Evolutionary conservation across 2,797 vertebrate genomes (phyloP).

Genomic region (Karalla daura): DNA sequence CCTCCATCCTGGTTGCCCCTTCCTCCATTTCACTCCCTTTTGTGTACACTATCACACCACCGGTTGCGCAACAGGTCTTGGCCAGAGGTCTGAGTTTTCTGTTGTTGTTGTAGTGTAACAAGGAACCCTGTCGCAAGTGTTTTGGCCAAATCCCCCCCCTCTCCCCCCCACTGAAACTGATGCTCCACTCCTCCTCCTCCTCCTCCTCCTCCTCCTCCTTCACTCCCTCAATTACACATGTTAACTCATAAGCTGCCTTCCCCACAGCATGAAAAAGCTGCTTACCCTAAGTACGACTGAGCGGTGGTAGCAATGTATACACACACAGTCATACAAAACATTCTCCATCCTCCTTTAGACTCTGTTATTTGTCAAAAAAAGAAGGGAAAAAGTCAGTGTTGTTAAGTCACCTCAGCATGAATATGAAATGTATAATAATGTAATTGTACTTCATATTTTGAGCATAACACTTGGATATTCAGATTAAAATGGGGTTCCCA

Average conservation of each 20-base stretch:
- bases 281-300: conserved; percentile 20
- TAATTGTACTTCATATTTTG: too few species aligned
- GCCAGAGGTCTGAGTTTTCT: conserved; percentile 67
- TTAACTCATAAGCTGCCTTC: conserved; percentile 46
- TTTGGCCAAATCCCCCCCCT: conserved; percentile 49
- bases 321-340: not conserved
- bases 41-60: conserved; percentile 67
- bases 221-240: not conserved
- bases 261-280: conserved; percentile 21
- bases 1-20: conserved; percentile 35
- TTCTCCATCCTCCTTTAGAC: not conserved
- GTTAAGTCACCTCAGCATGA: too few species aligned
- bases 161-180: conserved; percentile 30
- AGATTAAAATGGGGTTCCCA: too few species aligned
- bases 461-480: too few species aligned
- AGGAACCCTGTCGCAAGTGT: conserved; percentile 67
- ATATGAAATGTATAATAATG: too few species aligned
- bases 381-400: not conserved
- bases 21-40: conserved; percentile 55
- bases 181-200: conserved; percentile 3
- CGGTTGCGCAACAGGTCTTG: conserved; percentile 77
- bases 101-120: conserved; percentile 72
- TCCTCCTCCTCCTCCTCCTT: not conserved
- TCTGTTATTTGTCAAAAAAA: not conserved
- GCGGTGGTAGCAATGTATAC: not conserved